Evolutionary conservation across 2,888 invertebrate species (phyloP).

Genomic region (Sclerodermus sp.): DNA sequence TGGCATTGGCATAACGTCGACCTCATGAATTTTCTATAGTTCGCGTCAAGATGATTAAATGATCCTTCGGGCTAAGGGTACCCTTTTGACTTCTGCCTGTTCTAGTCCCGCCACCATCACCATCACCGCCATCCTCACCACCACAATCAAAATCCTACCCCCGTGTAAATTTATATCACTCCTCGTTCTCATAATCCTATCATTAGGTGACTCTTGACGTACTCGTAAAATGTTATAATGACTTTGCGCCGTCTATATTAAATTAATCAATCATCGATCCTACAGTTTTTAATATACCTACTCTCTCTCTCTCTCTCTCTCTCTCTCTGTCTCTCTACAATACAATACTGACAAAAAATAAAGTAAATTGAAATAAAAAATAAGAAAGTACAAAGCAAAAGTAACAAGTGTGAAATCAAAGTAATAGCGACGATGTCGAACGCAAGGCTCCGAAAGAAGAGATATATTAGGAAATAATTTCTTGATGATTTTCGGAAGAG

Average conservation of each 20-base stretch:
- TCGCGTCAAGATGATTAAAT: slow-evolving; percentile 42
- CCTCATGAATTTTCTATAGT: slow-evolving; percentile 52
- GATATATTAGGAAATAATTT: not conserved
- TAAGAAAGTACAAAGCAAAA: not conserved
- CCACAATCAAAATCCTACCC: no score
- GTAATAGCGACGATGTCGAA: not conserved
- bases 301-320: no score
- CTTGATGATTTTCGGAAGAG: slow-evolving; percentile 24
- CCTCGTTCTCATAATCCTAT: slow-evolving; percentile 11
- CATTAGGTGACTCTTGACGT: not conserved
- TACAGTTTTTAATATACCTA: not conserved
- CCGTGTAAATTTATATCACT: slow-evolving; percentile 43
- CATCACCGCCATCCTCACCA: no score
- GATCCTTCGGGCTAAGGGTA: slow-evolving; percentile 33
- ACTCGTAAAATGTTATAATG: not conserved
- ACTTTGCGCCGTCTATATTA: no score
- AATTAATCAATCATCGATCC: no score
- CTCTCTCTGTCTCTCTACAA: no score
- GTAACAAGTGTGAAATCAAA: not conserved
- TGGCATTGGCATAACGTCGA: slow-evolving; percentile 4
- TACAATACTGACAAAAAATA: no score
- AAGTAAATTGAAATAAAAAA: no score
- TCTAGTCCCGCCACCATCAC: slow-evolving; percentile 20
- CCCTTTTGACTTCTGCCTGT: slow-evolving; percentile 36
- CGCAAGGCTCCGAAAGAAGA: not conserved